These are phyloP conservation scores for Amniataba percoides DNA, from an alignment of 2,797 vertebrate genomes.

Conservation along the genomic window DNA sequence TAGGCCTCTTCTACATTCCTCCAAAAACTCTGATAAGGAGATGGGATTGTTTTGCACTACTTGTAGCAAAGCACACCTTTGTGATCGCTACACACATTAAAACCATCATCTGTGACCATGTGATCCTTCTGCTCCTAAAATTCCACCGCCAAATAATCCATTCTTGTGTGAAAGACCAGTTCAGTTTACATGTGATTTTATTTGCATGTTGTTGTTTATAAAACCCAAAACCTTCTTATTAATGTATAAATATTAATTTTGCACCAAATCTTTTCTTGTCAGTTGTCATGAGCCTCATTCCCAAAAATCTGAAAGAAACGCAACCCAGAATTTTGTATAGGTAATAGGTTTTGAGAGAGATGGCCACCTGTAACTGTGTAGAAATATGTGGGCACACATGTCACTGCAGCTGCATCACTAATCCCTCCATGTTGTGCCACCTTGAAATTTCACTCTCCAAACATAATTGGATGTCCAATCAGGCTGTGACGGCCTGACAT, in stretches of 20 bases:
- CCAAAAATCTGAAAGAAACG: not conserved
- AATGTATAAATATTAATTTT: not conserved
- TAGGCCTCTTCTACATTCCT: not conserved
- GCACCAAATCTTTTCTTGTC: not conserved
- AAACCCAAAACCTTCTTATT: too few relatives aligned
- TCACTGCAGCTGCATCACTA: not conserved
- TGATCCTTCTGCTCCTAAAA: not conserved
- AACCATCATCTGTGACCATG: not conserved
- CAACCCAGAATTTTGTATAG: not conserved
- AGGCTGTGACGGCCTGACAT: conserved; percentile 1
- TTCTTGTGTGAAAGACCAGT: too few relatives aligned
- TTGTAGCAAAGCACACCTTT: not conserved
- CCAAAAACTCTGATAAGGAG: not conserved
- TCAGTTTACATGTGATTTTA: too few relatives aligned
- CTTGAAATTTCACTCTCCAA: conserved; percentile 9
- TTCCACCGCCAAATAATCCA: too few relatives aligned
- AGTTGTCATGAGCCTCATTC: not conserved
- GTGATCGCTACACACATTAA: not conserved
- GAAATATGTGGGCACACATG: not conserved
- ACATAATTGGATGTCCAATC: conserved; percentile 15
- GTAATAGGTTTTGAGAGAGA: not conserved
- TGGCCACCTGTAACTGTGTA: not conserved
- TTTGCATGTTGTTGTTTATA: too few relatives aligned
- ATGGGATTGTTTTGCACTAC: not conserved
- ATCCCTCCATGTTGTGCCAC: not conserved